These are phyloP conservation scores for Rhaphigaster nebulosa DNA, from an alignment of 2,888 invertebrate species.

Conservation along the genomic window DNA sequence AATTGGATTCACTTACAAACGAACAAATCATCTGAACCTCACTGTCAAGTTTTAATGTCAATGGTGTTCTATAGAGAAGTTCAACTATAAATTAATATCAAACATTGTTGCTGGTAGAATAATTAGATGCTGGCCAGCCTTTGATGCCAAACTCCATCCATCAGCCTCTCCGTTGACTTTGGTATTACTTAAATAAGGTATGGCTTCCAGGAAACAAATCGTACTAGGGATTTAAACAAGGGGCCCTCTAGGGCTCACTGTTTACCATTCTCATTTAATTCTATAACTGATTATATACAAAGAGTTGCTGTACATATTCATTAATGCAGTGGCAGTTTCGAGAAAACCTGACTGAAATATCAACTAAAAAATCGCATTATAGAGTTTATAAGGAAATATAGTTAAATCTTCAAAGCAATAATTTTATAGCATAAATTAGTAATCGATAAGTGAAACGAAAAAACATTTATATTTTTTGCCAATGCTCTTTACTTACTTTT, in stretches of 20 bases:
- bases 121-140: slow-evolving; percentile 42
- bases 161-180: background rate
- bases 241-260: background rate
- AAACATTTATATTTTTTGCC: too few species aligned
- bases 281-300: background rate
- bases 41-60: background rate
- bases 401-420: too few species aligned
- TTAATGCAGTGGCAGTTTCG: background rate
- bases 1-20: background rate
- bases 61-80: background rate
- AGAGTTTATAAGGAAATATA: background rate
- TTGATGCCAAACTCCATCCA: slow-evolving; percentile 38
- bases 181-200: slow-evolving; percentile 46
- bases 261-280: slow-evolving; percentile 5
- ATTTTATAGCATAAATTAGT: too few species aligned
- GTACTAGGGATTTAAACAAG: background rate
- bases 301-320: background rate
- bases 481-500: too few species aligned
- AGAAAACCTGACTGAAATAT: background rate
- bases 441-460: too few species aligned
- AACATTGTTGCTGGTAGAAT: slow-evolving; percentile 17
- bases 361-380: background rate
- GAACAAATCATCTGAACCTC: background rate
- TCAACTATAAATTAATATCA: slow-evolving; percentile 23
- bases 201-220: background rate